Evolutionary conservation across 2,113 vertebrate genomes (phyloP).

Genomic region (Pogona vitticeps): DNA sequence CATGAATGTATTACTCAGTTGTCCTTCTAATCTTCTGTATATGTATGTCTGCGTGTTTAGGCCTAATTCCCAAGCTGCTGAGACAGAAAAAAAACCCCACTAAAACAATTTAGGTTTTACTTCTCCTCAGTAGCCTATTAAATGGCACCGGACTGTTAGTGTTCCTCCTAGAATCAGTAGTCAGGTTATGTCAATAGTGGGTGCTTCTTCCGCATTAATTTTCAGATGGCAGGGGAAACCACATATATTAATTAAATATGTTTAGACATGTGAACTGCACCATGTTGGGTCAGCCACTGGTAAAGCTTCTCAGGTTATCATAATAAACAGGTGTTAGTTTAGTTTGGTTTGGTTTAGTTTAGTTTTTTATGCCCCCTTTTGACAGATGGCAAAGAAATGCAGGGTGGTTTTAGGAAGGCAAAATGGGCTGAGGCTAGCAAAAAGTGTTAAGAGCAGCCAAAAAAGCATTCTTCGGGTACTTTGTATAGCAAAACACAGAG

Average conservation of each 20-base stretch:
- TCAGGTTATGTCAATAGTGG: no score
- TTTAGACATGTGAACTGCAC: not conserved
- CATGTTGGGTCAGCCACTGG: not conserved
- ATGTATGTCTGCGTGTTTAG: not conserved
- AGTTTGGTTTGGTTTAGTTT: no score
- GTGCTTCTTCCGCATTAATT: no score
- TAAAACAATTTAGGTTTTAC: not conserved
- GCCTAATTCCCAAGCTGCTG: not conserved
- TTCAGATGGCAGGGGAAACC: no score
- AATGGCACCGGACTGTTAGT: not conserved
- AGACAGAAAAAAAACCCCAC: not conserved
- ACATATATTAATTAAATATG: not conserved
- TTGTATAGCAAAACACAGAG: no score
- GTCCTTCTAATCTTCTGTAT: slow-evolving; percentile 15
- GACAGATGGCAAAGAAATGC: no score
- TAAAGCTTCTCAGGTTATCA: not conserved
- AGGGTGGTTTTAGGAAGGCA: no score
- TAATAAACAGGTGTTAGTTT: no score
- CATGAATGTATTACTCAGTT: slow-evolving; percentile 24
- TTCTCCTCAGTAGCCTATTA: not conserved
- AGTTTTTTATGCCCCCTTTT: no score
- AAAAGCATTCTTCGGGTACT: no score
- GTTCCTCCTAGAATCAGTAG: not conserved
- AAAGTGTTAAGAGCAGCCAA: no score
- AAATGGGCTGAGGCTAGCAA: no score